Base-by-base conservation (phyloP, 2,888 invertebrate genomes). In the Euspilapteryx auroguttella region DNA sequence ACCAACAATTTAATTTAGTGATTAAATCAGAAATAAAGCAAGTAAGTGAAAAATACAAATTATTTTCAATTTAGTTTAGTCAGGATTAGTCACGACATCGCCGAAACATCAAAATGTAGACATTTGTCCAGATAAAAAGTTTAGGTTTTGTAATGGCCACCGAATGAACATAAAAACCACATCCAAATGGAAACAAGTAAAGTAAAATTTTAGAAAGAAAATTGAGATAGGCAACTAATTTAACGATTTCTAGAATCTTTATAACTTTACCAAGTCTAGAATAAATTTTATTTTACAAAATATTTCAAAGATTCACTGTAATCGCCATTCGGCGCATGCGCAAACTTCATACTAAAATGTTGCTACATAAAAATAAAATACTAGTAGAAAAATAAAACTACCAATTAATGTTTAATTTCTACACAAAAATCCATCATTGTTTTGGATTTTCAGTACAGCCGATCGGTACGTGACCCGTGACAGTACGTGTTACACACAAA, bases 321-420 rank as follows among this genome's bases (percentile, higher is more conserved):
- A 65, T 75, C 73, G 71, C 73, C 73, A 75, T 75, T 73, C 73
- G 71, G 73, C 73, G 73, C 73, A 75, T 75, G 73, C 73, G 73
- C 75, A 68, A 75, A 75, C 71, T 73, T 68, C 55, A 56, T 49
- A 53, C 49, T 36, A 38, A 32, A 36, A 56, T 66, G 65, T 63
- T 69, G 52, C 48, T 47, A 58, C 36, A 26, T 25, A 30, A 34
- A 30, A 40, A 37, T 42, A 37, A 32, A 30, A 27, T 8, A 17
- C 23, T 22, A 13, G 27, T 33, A 30, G 33, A 25, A 32, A 26
- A 28, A 31, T n/a, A n/a, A 22, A 24, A 24, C 13, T 13, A 12
- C 7, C n/a, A 25, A 12, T 6, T 25, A 12, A 10, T 14, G 2
- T 8, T 12, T 6, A 20, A 20, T 20, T 20, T 20, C 20, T 20